Conservation (phyloP, 2,888 invertebrate species). For the Orthonychiurus folsomi region DNA sequence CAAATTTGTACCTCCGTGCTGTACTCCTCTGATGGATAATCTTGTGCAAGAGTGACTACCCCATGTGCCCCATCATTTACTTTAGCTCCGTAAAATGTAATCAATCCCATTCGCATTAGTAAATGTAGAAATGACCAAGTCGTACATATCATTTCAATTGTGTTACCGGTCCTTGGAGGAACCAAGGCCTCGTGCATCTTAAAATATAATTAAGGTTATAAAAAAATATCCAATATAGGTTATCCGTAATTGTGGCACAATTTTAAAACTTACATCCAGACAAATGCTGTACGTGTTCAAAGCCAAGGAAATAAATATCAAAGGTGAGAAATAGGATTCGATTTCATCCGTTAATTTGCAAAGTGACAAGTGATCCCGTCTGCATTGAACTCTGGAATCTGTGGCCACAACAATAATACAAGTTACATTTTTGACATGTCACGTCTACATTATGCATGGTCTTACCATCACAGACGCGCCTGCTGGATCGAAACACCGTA, state of each 20-base stretch:
- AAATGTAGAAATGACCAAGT: constrained; percentile 23
- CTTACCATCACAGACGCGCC: background rate
- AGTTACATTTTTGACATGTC: too few species aligned
- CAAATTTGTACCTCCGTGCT: constrained; percentile 22
- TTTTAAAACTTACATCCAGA: background rate
- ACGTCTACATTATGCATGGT: too few species aligned
- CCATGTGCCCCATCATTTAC: constrained; percentile 30
- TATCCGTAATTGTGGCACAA: too few species aligned
- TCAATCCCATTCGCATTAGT: constrained; percentile 17
- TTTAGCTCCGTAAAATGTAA: constrained; percentile 24
- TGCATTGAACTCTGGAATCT: background rate
- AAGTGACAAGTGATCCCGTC: background rate
- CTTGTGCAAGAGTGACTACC: constrained; percentile 21
- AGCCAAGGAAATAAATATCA: background rate
- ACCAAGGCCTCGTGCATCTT: background rate
- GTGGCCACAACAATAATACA: too few species aligned
- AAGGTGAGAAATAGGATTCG: background rate
- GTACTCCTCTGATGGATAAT: constrained; percentile 24
- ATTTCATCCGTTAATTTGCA: background rate
- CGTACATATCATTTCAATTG: constrained; percentile 17
- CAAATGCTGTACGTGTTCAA: background rate
- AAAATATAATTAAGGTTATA: too few species aligned
- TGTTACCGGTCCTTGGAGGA: background rate
- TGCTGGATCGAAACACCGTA: too few species aligned
- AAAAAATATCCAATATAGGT: too few species aligned